Conservation (phyloP, 92 coral and sea anemone genomes). For the Nematostella vectensis region DNA sequence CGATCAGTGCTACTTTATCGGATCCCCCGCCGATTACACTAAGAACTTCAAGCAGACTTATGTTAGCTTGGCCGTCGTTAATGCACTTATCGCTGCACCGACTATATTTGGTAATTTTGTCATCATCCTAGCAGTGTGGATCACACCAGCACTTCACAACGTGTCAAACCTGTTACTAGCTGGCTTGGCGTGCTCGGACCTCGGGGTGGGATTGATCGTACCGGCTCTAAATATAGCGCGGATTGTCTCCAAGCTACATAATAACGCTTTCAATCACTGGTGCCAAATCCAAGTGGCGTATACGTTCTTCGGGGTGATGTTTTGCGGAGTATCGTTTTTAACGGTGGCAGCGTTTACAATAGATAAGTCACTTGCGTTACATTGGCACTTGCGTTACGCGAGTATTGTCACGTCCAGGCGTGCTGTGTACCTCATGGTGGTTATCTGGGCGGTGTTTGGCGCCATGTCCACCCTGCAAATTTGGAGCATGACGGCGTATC, state of each 20-base stretch:
- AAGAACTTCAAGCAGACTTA: neutral
- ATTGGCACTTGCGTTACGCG: slow-evolving; percentile 34
- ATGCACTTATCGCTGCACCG: slow-evolving; percentile 15
- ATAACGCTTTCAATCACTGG: slow-evolving; percentile 6
- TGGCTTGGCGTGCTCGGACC: slow-evolving; percentile 22
- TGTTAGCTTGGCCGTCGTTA: slow-evolving; percentile 3
- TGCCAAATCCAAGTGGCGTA: slow-evolving; percentile 21
- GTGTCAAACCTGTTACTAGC: slow-evolving; percentile 21
- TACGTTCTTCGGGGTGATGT: slow-evolving; percentile 37
- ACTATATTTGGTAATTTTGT: slow-evolving; percentile 24
- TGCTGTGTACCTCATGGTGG: slow-evolving; percentile 13
- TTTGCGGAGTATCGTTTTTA: slow-evolving; percentile 38
- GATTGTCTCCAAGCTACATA: slow-evolving; percentile 15
- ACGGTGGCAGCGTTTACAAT: slow-evolving; percentile 42
- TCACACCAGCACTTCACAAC: slow-evolving; percentile 18
- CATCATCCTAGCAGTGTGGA: slow-evolving; percentile 17
- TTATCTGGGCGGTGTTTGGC: slow-evolving; percentile 34
- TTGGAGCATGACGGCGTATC: slow-evolving; percentile 40
- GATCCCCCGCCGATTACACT: slow-evolving; percentile 7
- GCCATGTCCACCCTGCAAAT: slow-evolving; percentile 32
- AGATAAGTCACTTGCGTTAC: slow-evolving; percentile 38
- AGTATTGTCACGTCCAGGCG: slow-evolving; percentile 23
- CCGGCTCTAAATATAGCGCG: slow-evolving; percentile 24
- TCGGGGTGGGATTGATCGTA: slow-evolving; percentile 24
- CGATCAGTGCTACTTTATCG: slow-evolving; percentile 29